Evolutionary conservation across 1,140 invertebrate genomes (phyloP), one percentile per base, ranked within the genome.

Genomic region (Drosophila leontia): DNA sequence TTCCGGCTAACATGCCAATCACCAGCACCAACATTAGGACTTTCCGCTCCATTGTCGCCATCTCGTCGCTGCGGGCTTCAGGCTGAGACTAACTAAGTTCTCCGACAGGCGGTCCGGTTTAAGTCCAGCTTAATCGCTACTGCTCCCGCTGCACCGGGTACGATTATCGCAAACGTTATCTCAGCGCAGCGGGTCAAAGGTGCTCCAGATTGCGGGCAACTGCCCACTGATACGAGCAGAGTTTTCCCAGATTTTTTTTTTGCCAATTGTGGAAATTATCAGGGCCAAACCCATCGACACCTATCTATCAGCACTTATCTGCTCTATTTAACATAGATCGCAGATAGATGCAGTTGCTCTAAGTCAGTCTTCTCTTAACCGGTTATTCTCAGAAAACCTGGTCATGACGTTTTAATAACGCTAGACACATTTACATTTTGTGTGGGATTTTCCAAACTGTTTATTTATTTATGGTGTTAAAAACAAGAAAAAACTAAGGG

Each of bases 81-180:
- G 45, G 44, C 41, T 41, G 50, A 84, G 62, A 88, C 84, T 88
- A 72, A 90, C 60, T 8, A 19, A 17, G 47, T 29, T 60, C 58
- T 64, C 68, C n/a, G 3, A 44, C 23, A 12, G 47, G 23, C 41
- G 39, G 56, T 44, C 32, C 32, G 51, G 62, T 62, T 70, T 62
- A 70, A 76, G 55, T 53, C 37, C 32, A 26, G 34, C 26, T 48
- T 37, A 29, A 44, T 17, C 42, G 32, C 60, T 48, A 11, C 8
- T 48, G 39, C 37, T 64, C 7, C 61, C 61, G 26, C 17, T 62
- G 62, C 72, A 74, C 12, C 51, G 59, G 8, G 7, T 12, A 17
- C 23, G 17, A 45, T 35, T 41, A 44, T 44, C 35, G 8, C 17
- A 0, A 45, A 50, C 68, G 15, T 34, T 57, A 75, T 75, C 71